Evolutionary conservation across 1,140 invertebrate species (phyloP), one percentile per base, ranked within the genome.

Genomic region (Mycetomoellerius zeteki): DNA sequence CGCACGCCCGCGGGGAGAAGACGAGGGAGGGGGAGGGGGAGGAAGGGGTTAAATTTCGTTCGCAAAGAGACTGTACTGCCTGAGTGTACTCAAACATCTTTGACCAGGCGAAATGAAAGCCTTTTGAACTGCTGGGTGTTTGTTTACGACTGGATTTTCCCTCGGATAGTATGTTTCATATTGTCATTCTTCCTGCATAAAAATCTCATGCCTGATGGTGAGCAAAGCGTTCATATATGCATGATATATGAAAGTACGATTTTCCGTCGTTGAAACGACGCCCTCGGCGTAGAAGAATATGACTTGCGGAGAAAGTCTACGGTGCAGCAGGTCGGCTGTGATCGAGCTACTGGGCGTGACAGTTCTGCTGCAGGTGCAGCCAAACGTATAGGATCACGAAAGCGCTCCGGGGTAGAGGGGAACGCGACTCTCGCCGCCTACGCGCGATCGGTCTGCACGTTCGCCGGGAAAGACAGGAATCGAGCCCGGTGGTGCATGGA

Each of bases 291-390:
- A 8, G 50, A 47, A 64, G 54, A 72, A 43, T 69, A 21, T 2
- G 37, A 43, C 8, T 3, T 8, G 24, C 10, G 33, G 54, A 64
- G 85, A 54, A 84, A 69, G 27, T 65, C 50, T 33, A 27, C 54
- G 52, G 73, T 81, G 76, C 88, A 85, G 56, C 60, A 78, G 12
- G 84, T 77, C 73, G 62, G 69, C 16, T 60, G 62, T 43, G 78
- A 73, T 76, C 89, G 77, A 81, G 84, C 89, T 75, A 80, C 88
- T 93, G 91, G 92, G 92, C 92, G 92, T 92, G 92, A 92, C 92
- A 90, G 78, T 80, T 84, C 90, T 91, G 86, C 69, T 84, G 91
- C 91, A 90, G 86, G 90, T 92, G 88, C 85, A 88, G 76, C 16
- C 85, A 52, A 71, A 80, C 71, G 91, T 88, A 78, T 75, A 88